Percentiles rank a stretch among this genome's conserved stretches.
Conservation (phyloP, 2,113 vertebrate genomes). For the Hassar affinis region DNA sequence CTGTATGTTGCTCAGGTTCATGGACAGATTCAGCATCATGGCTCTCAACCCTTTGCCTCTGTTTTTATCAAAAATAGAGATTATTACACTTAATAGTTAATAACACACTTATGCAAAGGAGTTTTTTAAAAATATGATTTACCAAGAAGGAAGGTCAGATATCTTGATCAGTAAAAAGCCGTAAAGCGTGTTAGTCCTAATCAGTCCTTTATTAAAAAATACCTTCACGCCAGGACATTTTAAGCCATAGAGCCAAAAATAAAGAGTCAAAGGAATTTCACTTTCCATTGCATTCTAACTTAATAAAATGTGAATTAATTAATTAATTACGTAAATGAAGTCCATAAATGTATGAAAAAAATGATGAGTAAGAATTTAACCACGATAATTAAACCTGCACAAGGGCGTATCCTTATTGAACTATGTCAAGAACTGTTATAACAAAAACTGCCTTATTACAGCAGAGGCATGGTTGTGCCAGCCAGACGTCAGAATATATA, state of each 20-base stretch:
- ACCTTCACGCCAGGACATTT: constrained; percentile 55
- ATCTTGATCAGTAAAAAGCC: constrained; percentile 10
- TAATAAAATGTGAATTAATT: not conserved
- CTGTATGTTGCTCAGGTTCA: constrained; percentile 27
- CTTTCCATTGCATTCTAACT: not conserved
- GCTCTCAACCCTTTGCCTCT: constrained; percentile 7
- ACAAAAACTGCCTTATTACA: not conserved
- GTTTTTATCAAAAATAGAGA: constrained; percentile 15
- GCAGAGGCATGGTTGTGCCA: not conserved
- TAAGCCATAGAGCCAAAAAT: constrained; percentile 37
- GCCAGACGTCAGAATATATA: no score
- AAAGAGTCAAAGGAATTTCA: constrained; percentile 33
- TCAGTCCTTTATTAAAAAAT: constrained; percentile 50
- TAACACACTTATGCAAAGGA: no score
- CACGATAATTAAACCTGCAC: not conserved
- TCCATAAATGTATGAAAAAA: not conserved
- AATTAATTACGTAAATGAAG: not conserved
- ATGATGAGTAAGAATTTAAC: no score
- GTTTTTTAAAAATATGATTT: not conserved
- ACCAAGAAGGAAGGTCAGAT: not conserved
- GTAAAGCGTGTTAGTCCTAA: constrained; percentile 44
- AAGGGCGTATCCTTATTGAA: no score
- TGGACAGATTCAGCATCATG: constrained; percentile 20
- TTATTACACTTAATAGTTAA: not conserved
- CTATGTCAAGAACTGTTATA: not conserved